A percentile compares a stretch with the other conserved stretches of the same genome.
Conservation (phyloP, 2,797 vertebrate species). For the Falco rusticolus region DNA sequence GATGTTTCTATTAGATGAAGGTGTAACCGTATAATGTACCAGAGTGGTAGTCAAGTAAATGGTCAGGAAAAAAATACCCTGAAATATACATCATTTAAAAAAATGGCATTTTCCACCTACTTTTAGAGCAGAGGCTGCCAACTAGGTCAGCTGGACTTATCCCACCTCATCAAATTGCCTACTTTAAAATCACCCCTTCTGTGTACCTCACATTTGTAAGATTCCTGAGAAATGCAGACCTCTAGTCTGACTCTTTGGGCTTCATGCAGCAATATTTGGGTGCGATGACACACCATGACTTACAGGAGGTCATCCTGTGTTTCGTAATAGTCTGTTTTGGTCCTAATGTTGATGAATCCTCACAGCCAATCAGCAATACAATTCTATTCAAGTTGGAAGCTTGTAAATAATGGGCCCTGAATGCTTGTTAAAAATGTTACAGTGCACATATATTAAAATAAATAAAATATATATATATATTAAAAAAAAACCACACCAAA, state of each 20-base stretch:
- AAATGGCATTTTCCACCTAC: not conserved
- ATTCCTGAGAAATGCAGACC: not conserved
- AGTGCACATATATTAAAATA: not conserved
- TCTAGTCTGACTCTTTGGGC: not conserved
- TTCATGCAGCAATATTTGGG: not conserved
- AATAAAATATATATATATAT: too few relatives aligned
- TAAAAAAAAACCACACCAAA: too few relatives aligned
- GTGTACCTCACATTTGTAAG: not conserved
- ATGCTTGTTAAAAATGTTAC: not conserved
- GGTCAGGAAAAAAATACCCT: not conserved
- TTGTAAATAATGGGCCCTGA: not conserved
- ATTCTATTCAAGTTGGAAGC: not conserved
- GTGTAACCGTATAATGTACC: not conserved
- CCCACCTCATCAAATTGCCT: not conserved
- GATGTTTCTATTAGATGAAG: not conserved
- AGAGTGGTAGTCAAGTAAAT: not conserved
- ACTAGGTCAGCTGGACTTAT: not conserved
- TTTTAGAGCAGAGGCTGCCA: not conserved
- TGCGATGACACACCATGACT: accelerated
- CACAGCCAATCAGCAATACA: not conserved
- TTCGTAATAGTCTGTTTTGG: not conserved
- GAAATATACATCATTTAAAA: not conserved
- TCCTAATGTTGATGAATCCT: not conserved
- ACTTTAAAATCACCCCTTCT: not conserved
- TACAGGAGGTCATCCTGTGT: not conserved